Base-by-base conservation (phyloP, 2,797 vertebrate genomes). In the Falco rusticolus region DNA sequence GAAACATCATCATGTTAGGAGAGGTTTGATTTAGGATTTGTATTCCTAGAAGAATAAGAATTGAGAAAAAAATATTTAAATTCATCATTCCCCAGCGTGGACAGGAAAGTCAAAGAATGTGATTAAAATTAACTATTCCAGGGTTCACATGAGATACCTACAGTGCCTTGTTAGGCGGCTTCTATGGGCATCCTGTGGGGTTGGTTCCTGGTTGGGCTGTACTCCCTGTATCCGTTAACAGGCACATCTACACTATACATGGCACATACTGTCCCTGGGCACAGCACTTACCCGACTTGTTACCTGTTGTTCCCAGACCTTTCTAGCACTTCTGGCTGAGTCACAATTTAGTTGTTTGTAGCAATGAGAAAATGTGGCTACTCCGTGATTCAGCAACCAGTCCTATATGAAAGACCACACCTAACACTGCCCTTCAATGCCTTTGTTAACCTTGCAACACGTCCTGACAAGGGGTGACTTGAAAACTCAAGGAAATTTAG, bases 281-380 rank as follows among this genome's bases (percentile, higher is more conserved):
- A 37, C 25, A 45, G 33, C 39, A 6, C 22, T 64, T 64, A 10
- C 3, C 9, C 0, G 0, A 4, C 10, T 13, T 34, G 19, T 21
- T 59, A 13, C 22, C n/a, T 41, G 25, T 68, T 89, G 21, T 37
- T 12, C 34, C 24, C 53, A 31, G 48, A 13, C 29, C 22, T 79
- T 79, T 79, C 13, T 21, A 68, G 17, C 34, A 13, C 12, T 79
- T 76, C 19, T 26, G 17, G 1, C 39, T 41, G 48, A 72, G 19
- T 29, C 34, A 20, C 18, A 10, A 8, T 57, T 63, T 53, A 16
- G 33, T 74, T 63, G 7, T 29, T 87, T 20, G 16, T 9, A 64
- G 47, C n/a, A 69, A 5, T 37, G 25, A 54, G 31, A 3, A 8
- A 72, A 33, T 0, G 2, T 86, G 39, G 31, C 24, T 72, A 18